Conservation (phyloP, 1,140 invertebrate genomes). For the Atopsyche davidsoni region DNA sequence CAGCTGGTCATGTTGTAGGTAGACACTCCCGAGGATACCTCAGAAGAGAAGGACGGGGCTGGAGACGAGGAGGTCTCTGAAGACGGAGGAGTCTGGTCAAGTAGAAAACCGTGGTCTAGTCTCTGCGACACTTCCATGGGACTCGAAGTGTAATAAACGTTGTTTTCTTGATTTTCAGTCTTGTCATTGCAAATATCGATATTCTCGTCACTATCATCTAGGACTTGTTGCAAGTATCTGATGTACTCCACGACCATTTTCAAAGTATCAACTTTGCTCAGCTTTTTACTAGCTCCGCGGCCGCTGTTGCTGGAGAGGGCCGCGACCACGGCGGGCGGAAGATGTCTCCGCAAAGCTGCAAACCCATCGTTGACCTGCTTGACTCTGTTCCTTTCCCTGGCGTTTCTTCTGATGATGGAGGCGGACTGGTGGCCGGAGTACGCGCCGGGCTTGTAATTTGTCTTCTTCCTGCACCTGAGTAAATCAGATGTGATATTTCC, state of each 20-base stretch:
- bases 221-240: slow-evolving; percentile 73
- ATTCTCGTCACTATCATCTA: slow-evolving; percentile 60
- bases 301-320: slow-evolving; percentile 62
- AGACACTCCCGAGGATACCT: slow-evolving; percentile 48
- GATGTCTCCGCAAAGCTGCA: slow-evolving; percentile 77
- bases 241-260: slow-evolving; percentile 94
- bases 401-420: slow-evolving; percentile 85
- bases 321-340: slow-evolving; percentile 70
- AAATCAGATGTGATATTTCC: slow-evolving; percentile 36
- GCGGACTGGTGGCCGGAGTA: slow-evolving; percentile 64
- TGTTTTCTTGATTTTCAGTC: slow-evolving; percentile 28
- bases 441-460: slow-evolving; percentile 59
- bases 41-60: slow-evolving; percentile 67
- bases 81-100: slow-evolving; percentile 50
- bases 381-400: slow-evolving; percentile 88
- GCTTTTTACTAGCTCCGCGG: slow-evolving; percentile 73
- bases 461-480: slow-evolving; percentile 62
- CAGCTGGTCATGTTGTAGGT: slow-evolving; percentile 36
- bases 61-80: slow-evolving; percentile 65
- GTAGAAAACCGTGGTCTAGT: slow-evolving; percentile 34
- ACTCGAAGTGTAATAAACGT: slow-evolving; percentile 35
- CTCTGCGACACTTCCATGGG: slow-evolving; percentile 33
- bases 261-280: slow-evolving; percentile 93
- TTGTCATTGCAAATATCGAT: slow-evolving; percentile 18
- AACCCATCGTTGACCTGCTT: slow-evolving; percentile 95